A percentile compares a stretch with the other conserved stretches of the same genome.
Conservation (phyloP, 2,888 invertebrate species). For the Cancer borealis region DNA sequence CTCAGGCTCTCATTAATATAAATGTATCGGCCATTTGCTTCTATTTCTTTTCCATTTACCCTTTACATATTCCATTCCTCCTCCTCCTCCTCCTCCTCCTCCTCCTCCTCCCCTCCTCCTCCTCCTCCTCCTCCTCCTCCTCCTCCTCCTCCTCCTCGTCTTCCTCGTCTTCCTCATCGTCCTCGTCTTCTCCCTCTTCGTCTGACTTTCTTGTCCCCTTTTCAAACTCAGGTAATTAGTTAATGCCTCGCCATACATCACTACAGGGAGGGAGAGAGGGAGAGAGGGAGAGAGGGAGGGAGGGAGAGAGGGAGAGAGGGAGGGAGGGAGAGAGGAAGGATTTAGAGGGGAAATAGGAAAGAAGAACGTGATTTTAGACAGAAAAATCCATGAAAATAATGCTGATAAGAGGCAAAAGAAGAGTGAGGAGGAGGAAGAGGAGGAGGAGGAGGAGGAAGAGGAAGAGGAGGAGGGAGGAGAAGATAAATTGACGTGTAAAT, state of each 20-base stretch:
- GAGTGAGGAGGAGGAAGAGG: not conserved
- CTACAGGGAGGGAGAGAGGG: not conserved
- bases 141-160: not conserved
- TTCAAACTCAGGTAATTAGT: not conserved
- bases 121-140: not conserved
- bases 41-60: not conserved
- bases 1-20: not conserved
- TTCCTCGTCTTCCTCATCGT: too few relatives aligned
- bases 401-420: not conserved
- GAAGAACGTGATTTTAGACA: not conserved
- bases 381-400: not conserved
- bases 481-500: not conserved
- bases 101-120: not conserved
- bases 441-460: not conserved
- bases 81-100: not conserved
- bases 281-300: not conserved
- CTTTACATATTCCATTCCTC: not conserved
- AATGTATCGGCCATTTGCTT: not conserved
- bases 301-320: not conserved
- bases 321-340: not conserved
- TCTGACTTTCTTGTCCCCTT: not conserved
- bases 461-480: not conserved
- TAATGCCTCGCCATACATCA: not conserved
- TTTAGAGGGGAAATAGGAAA: not conserved
- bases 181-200: not conserved